These are phyloP conservation scores for Heloderma charlesbogerti DNA, from an alignment of 2,113 vertebrate species.

Conservation along the genomic window DNA sequence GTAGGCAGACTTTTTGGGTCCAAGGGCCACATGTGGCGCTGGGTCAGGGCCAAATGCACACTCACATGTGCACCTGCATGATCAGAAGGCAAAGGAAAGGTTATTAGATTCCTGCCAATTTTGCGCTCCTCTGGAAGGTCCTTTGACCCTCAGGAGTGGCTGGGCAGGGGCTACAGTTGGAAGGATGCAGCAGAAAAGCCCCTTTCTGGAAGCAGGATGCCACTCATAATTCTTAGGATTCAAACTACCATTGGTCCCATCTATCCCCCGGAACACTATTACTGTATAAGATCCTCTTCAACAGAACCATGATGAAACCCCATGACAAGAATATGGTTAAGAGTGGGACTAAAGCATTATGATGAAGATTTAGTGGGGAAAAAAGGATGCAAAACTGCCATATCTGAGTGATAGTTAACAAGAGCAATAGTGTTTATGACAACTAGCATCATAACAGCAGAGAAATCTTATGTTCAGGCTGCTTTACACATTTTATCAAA, in stretches of 20 bases:
- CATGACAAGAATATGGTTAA: neutral
- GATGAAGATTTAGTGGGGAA: slow-evolving; percentile 46
- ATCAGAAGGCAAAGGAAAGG: neutral
- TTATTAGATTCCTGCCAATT: neutral
- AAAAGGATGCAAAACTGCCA: slow-evolving; percentile 46
- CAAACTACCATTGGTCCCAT: neutral
- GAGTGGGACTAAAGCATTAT: neutral
- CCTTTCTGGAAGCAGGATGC: neutral
- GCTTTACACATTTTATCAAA: slow-evolving; percentile 40
- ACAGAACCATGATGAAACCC: neutral
- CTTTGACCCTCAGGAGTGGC: neutral
- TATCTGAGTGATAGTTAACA: slow-evolving; percentile 45
- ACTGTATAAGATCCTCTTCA: neutral
- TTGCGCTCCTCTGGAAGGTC: neutral
- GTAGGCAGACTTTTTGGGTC: no score
- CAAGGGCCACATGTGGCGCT: no score
- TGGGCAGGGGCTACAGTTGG: neutral
- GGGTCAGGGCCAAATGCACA: no score
- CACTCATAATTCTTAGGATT: neutral
- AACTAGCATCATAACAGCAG: slow-evolving; percentile 11
- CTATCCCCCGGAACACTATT: neutral
- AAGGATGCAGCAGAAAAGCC: neutral
- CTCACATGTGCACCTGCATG: no score
- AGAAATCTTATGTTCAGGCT: slow-evolving; percentile 57
- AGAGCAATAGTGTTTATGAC: slow-evolving; percentile 45